Evolutionary conservation across 2,797 vertebrate species (phyloP), one percentile per base, ranked within the genome.

Genomic region (Pseudochaenichthys georgianus): DNA sequence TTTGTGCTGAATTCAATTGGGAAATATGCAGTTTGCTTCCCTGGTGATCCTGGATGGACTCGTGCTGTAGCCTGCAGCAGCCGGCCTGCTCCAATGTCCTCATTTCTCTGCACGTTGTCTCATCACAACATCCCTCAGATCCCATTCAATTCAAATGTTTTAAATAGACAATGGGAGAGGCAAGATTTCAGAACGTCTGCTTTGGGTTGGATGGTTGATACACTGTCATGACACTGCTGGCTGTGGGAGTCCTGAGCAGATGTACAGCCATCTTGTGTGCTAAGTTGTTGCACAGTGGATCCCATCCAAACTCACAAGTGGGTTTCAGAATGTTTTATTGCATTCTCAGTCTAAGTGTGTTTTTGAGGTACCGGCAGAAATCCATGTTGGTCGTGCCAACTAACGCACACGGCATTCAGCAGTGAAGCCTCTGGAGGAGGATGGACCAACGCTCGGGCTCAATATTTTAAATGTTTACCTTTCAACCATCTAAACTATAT

Each of bases 41-140:
- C 65, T 8, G 1, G 42, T 57, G 70, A 74, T 72, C 58, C 63
- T 42, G 23, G 75, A 81, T 5, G 41, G 65, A 67, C 80, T 83
- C 71, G 73, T 67, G 75, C 59, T 12, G 64, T 71, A 61, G 77
- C 65, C 81, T 34, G 62, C 61, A 77, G 77, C 88, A 87, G 75
- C 75, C 83, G 86, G 64, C 68, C 43, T 13, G 23, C 67, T 55
- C 78, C 87, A 87, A 88, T 88, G 82, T 66, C 67, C 80, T 81
- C 55, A 16, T 88, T 86, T 71, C 78, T 88, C 84, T 82, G 82
- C 67, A 54, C 81, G 72, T 62, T 70, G 77, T 78, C 75, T 85
- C 76, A 64, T 86, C 84, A 77, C 67, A 81, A 79, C 80, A 82
- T 81, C 85, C 76, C 83, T 87, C 76, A 63, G 81, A 87, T 81